A percentile compares a stretch with the other conserved stretches of the same genome.
Evolutionary conservation across 2,888 invertebrate species (phyloP).

Genomic region (Drosophila putrida): DNA sequence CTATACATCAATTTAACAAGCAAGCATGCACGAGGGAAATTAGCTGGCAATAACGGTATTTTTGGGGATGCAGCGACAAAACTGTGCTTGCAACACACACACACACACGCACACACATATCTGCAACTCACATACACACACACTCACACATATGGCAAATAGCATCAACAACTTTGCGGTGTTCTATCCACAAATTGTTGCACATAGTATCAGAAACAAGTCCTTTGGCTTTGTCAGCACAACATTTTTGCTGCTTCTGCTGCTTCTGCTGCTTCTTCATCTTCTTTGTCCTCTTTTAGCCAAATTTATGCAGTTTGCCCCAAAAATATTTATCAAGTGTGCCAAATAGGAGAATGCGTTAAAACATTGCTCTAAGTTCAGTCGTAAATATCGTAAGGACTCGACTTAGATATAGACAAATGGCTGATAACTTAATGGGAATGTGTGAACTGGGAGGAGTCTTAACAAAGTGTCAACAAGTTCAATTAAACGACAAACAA

Average conservation of each 20-base stretch:
- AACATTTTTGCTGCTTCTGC: conserved; percentile 25
- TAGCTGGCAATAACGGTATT: conserved; percentile 73
- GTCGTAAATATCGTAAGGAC: conserved; percentile 24
- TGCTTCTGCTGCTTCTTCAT: conserved; percentile 2
- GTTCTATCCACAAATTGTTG: conserved; percentile 58
- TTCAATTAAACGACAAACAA: conserved; percentile 6
- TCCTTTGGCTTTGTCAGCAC: conserved; percentile 50
- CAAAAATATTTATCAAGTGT: conserved; percentile 44
- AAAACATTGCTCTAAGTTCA: conserved; percentile 25
- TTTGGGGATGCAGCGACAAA: conserved; percentile 61
- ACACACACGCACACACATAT: conserved; percentile 19
- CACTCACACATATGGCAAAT: neutral
- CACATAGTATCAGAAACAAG: conserved; percentile 42
- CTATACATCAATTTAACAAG: conserved; percentile 80
- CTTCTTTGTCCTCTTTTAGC: conserved; percentile 2
- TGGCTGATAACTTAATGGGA: conserved; percentile 12
- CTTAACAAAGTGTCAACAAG: conserved; percentile 9
- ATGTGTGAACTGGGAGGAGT: neutral
- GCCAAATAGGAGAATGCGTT: conserved; percentile 26
- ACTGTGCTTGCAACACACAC: conserved; percentile 46
- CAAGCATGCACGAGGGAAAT: conserved; percentile 79
- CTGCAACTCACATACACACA: conserved; percentile 2
- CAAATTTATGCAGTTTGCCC: conserved; percentile 46
- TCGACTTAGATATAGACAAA: conserved; percentile 27
- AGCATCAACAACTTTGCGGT: conserved; percentile 40